phyloP scores from a whole-genome alignment of 2,113 vertebrate genomes.

The Symphodus melops region DNA sequence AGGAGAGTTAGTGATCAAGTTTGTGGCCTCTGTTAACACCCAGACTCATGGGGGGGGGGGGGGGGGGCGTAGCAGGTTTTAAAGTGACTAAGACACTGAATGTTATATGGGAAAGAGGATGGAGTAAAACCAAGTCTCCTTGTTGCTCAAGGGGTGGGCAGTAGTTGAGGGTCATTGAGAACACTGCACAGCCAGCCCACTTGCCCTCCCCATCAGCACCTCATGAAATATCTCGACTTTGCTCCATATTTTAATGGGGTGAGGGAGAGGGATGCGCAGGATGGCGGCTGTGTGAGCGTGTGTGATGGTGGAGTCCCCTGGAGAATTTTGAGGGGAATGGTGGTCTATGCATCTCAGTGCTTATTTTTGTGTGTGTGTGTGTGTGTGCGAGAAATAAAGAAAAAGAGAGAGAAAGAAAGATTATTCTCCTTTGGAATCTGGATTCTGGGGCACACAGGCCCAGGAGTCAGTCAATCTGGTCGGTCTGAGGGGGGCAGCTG shows the following conservation, averaged over 20 bases:
- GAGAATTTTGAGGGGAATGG: constrained; percentile 66
- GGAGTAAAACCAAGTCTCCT: constrained; percentile 30
- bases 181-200: constrained; percentile 37
- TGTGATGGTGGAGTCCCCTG: constrained; percentile 61
- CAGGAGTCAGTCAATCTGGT: constrained; percentile 85
- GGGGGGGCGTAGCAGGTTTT: constrained; percentile 2
- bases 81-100: constrained; percentile 32
- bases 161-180: constrained; percentile 67
- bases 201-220: constrained; percentile 74
- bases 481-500: constrained; percentile 82
- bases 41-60: constrained; percentile 29
- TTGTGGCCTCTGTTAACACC: constrained; percentile 47
- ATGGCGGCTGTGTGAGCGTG: constrained; percentile 45
- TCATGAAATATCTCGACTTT: constrained; percentile 79
- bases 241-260: constrained; percentile 78
- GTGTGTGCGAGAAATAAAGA: constrained; percentile 58
- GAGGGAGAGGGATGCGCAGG: constrained; percentile 55
- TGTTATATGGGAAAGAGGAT: constrained; percentile 45
- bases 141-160: constrained; percentile 55
- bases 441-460: constrained; percentile 82
- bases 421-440: constrained; percentile 81
- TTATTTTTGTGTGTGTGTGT: constrained; percentile 60
- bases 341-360: constrained; percentile 66
- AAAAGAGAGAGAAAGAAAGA: constrained; percentile 62
- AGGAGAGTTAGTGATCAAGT: constrained; percentile 59